Percentiles rank a stretch among this genome's conserved stretches.
Conservation (phyloP, 2,113 vertebrate genomes). For the Erythrolamprus reginae region DNA sequence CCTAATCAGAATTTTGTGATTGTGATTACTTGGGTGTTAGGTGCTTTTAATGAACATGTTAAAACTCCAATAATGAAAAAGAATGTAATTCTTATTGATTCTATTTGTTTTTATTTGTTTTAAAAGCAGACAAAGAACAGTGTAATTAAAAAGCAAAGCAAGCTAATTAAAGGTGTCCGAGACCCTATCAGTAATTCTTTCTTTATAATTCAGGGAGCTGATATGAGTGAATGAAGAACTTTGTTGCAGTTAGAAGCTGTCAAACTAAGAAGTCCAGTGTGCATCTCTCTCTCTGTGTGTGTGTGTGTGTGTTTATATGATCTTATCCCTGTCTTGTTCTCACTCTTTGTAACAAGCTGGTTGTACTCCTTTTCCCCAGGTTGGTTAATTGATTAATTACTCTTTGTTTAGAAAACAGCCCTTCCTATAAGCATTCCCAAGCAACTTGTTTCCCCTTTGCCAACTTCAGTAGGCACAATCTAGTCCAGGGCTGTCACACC, state of each 20-base stretch:
- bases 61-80: background rate
- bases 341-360: background rate
- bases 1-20: background rate
- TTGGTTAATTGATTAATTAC: background rate
- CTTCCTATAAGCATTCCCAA: background rate
- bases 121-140: background rate
- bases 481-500: background rate
- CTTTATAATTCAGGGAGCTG: background rate
- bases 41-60: background rate
- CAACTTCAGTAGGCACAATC: background rate
- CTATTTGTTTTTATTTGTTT: background rate
- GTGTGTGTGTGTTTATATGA: background rate
- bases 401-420: background rate
- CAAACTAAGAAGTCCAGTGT: background rate
- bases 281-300: background rate
- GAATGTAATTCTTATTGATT: background rate
- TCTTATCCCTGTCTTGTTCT: background rate
- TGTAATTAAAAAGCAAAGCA: background rate
- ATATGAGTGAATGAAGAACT: background rate
- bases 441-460: background rate
- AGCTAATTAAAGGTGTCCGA: background rate
- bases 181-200: background rate
- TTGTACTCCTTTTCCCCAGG: background rate
- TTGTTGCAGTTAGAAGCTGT: background rate
- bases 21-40: background rate